These are phyloP conservation scores for Pogonophryne albipinna DNA, from an alignment of 2,797 vertebrate species.

Conservation along the genomic window DNA sequence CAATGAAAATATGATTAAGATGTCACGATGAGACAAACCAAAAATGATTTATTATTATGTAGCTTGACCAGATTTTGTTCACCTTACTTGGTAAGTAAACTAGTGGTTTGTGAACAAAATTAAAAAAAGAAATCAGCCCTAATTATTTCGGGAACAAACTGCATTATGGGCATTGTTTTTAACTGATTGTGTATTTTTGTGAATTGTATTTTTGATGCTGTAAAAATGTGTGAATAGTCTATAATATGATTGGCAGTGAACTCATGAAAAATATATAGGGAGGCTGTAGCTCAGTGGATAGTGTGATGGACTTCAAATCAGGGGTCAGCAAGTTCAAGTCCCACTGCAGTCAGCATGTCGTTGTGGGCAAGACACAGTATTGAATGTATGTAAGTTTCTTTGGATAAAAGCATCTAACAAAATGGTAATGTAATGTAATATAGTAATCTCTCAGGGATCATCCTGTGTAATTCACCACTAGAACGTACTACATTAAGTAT, in stretches of 20 bases:
- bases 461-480: slow-evolving; percentile 27
- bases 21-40: slow-evolving; percentile 18
- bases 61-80: slow-evolving; percentile 5
- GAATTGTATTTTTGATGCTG: slow-evolving; percentile 25
- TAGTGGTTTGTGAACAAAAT: slow-evolving; percentile 21
- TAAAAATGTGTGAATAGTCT: slow-evolving; percentile 27
- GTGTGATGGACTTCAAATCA: too few relatives aligned
- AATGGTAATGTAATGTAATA: too few relatives aligned
- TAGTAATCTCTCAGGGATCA: slow-evolving; percentile 60
- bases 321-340: too few relatives aligned
- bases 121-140: not conserved
- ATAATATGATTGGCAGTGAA: slow-evolving; percentile 22
- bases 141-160: slow-evolving; percentile 9
- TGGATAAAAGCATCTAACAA: too few relatives aligned
- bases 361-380: too few relatives aligned
- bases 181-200: slow-evolving; percentile 14
- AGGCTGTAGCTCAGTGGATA: too few relatives aligned
- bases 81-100: slow-evolving; percentile 17
- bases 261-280: slow-evolving; percentile 9
- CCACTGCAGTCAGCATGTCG: too few relatives aligned
- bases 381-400: too few relatives aligned
- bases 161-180: slow-evolving; percentile 21
- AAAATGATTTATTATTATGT: slow-evolving; percentile 26
- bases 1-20: slow-evolving; percentile 1
- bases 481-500: slow-evolving; percentile 7